phyloP scores from a whole-genome alignment of 2,797 vertebrate genomes.

The Microchirus variegatus region DNA sequence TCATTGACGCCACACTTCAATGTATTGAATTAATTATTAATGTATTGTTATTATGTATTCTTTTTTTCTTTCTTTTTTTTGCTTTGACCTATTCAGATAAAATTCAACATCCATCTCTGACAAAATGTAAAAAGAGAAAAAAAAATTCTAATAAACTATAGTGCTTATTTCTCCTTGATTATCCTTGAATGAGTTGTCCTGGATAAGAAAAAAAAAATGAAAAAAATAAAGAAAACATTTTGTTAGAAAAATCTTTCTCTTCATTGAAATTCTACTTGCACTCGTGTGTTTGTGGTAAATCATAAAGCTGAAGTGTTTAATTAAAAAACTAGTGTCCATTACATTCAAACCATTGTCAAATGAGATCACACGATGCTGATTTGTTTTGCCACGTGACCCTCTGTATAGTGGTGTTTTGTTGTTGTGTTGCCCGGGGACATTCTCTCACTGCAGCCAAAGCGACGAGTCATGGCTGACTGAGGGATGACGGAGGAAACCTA shows the following conservation, averaged over 20 bases:
- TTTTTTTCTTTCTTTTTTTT: constrained; percentile 73
- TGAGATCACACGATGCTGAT: no score
- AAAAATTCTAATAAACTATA: constrained; percentile 69
- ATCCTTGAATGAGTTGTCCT: constrained; percentile 84
- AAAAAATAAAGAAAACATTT: constrained; percentile 82
- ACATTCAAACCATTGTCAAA: no score
- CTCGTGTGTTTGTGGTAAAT: neutral
- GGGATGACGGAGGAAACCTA: no score
- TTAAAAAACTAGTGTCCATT: no score
- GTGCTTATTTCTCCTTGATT: constrained; percentile 83
- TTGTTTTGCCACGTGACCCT: no score
- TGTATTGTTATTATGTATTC: constrained; percentile 81
- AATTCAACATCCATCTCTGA: constrained; percentile 75
- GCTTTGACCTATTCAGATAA: constrained; percentile 76
- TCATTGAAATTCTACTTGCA: constrained; percentile 11
- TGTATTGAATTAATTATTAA: constrained; percentile 85
- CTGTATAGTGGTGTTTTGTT: no score
- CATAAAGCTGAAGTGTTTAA: no score
- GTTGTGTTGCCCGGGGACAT: no score
- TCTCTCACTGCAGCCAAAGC: no score
- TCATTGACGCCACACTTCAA: constrained; percentile 77
- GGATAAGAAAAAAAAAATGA: constrained; percentile 62
- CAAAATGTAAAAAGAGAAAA: constrained; percentile 74
- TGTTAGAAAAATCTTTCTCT: constrained; percentile 74
- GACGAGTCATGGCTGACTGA: no score